Percentiles rank a stretch among this genome's conserved stretches.
Conservation (phyloP, 2,797 vertebrate species). For the Ctenopoma multispine region DNA sequence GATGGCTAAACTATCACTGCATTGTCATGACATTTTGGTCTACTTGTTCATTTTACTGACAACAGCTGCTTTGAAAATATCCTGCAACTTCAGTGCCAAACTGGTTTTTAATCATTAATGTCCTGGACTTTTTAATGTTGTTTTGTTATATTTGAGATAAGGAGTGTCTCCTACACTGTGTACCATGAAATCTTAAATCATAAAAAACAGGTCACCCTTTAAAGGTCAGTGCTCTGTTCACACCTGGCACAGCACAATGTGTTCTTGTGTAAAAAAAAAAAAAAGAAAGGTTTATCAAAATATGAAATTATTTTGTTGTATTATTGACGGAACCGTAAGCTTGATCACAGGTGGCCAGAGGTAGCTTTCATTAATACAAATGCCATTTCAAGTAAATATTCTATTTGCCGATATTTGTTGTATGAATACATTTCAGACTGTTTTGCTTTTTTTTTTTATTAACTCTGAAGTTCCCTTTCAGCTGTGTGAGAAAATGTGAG, state of each 20-base stretch:
- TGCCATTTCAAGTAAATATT: constrained; percentile 68
- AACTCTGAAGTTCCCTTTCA: constrained; percentile 51
- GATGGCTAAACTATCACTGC: constrained; percentile 64
- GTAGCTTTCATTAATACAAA: constrained; percentile 67
- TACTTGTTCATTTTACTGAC: constrained; percentile 65
- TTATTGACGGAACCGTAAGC: constrained; percentile 47
- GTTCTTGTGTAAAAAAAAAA: constrained; percentile 54
- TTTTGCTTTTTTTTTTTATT: constrained; percentile 39
- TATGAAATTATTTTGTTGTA: constrained; percentile 72
- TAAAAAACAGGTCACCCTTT: constrained; percentile 68
- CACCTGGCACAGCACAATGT: constrained; percentile 63
- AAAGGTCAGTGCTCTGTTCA: constrained; percentile 57
- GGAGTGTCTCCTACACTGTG: constrained; percentile 45
- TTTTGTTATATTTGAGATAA: constrained; percentile 69
- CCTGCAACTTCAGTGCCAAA: constrained; percentile 81
- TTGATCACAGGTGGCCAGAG: constrained; percentile 52
- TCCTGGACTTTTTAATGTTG: constrained; percentile 72
- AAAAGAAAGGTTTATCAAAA: constrained; percentile 43
- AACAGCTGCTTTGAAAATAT: constrained; percentile 72
- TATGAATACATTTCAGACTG: constrained; percentile 48
- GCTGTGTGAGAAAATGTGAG: constrained; percentile 60
- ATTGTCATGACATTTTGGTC: constrained; percentile 69
- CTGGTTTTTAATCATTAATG: constrained; percentile 67
- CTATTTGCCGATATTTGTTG: constrained; percentile 67
- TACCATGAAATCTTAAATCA: constrained; percentile 54